These are phyloP conservation scores for Poliocrania exsul DNA, from an alignment of 2,797 vertebrate species.

Conservation along the genomic window DNA sequence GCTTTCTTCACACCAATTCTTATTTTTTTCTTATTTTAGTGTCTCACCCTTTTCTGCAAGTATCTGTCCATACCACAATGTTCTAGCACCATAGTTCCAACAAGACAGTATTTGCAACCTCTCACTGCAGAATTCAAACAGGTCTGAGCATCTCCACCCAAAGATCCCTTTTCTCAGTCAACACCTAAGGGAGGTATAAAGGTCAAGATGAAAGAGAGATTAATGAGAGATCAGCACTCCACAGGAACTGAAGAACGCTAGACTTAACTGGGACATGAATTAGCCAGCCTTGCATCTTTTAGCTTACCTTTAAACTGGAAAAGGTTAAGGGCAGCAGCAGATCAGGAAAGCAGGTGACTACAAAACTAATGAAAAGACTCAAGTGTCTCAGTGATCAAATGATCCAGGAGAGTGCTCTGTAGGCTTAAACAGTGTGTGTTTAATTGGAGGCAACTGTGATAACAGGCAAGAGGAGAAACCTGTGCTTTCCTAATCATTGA, in stretches of 20 bases:
- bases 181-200: not conserved
- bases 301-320: not conserved
- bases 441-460: not conserved
- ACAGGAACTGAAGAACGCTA: not conserved
- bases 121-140: not conserved
- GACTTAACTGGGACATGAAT: slow-evolving; percentile 9
- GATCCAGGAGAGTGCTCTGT: not conserved
- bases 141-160: not conserved
- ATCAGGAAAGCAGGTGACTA: not conserved
- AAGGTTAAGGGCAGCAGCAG: slow-evolving; percentile 22
- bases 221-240: not conserved
- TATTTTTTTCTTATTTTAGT: not conserved
- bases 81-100: not conserved
- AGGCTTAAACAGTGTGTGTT: not conserved
- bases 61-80: not conserved
- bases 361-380: not conserved
- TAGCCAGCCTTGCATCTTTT: not conserved
- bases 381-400: not conserved
- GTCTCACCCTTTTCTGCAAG: not conserved
- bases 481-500: not conserved
- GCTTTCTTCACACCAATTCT: not conserved
- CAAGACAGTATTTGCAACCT: not conserved
- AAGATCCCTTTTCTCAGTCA: not conserved
- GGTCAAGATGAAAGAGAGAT: not conserved
- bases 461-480: not conserved